These are phyloP conservation scores for Octomys mimax DNA, from an alignment of 2,797 vertebrate species.

Conservation along the genomic window DNA sequence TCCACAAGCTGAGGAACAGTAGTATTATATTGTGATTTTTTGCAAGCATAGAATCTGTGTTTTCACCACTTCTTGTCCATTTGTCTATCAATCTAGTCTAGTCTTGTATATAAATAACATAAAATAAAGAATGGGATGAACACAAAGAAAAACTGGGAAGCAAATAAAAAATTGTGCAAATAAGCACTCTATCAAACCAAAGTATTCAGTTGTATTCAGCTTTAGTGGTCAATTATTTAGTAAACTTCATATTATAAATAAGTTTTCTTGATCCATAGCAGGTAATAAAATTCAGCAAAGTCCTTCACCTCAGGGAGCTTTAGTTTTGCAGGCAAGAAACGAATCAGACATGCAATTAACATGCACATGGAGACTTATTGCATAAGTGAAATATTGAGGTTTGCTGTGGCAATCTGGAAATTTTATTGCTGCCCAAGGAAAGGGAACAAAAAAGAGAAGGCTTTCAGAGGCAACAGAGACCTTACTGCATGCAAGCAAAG, in stretches of 20 bases:
- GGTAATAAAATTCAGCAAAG: not conserved
- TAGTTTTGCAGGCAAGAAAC: not conserved
- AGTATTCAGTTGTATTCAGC: not conserved
- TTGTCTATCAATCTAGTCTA: not conserved
- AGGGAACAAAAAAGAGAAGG: not conserved
- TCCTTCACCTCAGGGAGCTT: conserved; percentile 39
- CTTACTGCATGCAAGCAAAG: not conserved
- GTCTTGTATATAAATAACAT: not conserved
- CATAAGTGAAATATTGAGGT: not conserved
- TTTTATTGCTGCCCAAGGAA: conserved; percentile 3
- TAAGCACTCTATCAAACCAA: not conserved
- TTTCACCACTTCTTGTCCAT: not conserved
- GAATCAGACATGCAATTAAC: not conserved
- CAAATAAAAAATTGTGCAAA: conserved; percentile 14
- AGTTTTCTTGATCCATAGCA: not conserved
- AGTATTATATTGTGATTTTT: not conserved
- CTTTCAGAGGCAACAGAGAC: not conserved
- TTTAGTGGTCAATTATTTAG: conserved; percentile 15
- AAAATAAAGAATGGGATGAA: conserved; percentile 1
- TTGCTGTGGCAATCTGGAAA: not conserved
- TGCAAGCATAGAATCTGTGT: not conserved
- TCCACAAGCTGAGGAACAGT: not conserved
- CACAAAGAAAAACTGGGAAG: not conserved
- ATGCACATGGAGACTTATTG: not conserved
- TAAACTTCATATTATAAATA: not conserved